Evolutionary conservation across 1,140 invertebrate genomes (phyloP).

Genomic region (Drosophila mojavensis): DNA sequence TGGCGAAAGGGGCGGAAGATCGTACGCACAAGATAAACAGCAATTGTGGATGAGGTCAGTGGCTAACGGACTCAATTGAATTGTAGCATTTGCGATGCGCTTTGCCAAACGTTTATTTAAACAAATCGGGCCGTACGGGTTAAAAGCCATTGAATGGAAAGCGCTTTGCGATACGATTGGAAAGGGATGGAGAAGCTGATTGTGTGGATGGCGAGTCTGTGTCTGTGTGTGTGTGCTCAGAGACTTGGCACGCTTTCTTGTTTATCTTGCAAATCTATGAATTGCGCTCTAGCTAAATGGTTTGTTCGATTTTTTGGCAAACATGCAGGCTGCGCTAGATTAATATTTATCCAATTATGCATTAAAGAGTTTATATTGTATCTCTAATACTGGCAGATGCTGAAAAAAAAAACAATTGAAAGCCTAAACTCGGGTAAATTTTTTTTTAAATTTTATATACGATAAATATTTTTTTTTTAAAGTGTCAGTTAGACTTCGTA

Average conservation of each 20-base stretch:
- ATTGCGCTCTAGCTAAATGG: slow-evolving; percentile 22
- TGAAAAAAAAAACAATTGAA: neutral
- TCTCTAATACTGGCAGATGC: neutral
- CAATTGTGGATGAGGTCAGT: slow-evolving; percentile 22
- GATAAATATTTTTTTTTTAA: no score
- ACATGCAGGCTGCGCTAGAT: slow-evolving; percentile 19
- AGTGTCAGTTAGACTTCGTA: no score
- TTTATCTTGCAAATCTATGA: slow-evolving; percentile 56
- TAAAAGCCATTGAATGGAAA: slow-evolving; percentile 9
- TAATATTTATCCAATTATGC: slow-evolving; percentile 27
- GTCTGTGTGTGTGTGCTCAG: neutral
- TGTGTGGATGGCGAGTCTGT: neutral
- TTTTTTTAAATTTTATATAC: no score
- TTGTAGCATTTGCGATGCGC: slow-evolving; percentile 46
- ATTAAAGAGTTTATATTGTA: neutral
- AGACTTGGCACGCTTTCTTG: slow-evolving; percentile 45
- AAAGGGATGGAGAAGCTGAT: neutral
- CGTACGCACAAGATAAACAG: slow-evolving; percentile 59
- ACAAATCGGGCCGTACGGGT: slow-evolving; percentile 36
- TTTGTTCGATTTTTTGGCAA: slow-evolving; percentile 33
- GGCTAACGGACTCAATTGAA: slow-evolving; percentile 44
- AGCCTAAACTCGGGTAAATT: no score
- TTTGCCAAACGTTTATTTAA: slow-evolving; percentile 46
- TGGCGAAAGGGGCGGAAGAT: slow-evolving; percentile 35
- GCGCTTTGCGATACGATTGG: neutral